Evolutionary conservation across 2,113 vertebrate genomes (phyloP).

Genomic region (Phoenicopterus ruber): DNA sequence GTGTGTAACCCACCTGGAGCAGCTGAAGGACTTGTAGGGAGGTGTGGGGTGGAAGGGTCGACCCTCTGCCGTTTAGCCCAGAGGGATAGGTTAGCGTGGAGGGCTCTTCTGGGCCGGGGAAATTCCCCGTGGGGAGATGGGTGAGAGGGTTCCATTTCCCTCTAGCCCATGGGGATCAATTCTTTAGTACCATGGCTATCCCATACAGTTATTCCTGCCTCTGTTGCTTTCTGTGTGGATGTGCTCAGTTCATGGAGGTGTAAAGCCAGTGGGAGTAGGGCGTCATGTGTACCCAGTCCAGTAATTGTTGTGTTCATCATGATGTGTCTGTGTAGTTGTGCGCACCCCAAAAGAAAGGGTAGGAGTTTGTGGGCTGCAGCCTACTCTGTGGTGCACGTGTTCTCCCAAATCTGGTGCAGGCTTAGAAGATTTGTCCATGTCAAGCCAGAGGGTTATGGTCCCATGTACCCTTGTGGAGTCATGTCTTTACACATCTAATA

Average conservation of each 20-base stretch:
- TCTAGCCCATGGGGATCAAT: rapidly evolving
- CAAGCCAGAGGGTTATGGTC: neutral
- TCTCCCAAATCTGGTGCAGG: neutral
- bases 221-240: neutral
- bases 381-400: neutral
- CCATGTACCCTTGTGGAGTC: neutral
- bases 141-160: neutral
- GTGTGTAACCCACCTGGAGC: neutral
- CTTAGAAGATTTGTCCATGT: neutral
- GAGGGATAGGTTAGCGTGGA: neutral
- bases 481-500: neutral
- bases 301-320: neutral
- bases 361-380: neutral
- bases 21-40: neutral
- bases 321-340: neutral
- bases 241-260: neutral
- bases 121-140: neutral
- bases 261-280: neutral
- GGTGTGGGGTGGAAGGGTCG: neutral
- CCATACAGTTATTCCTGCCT: neutral
- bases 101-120: neutral
- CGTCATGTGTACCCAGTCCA: neutral
- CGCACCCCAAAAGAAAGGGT: neutral
- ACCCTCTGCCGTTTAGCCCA: neutral
- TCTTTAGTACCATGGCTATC: neutral